Percentiles rank a stretch among this genome's conserved stretches.
Conservation (phyloP, 2,113 vertebrate species). For the Actenoides lindsayi region DNA sequence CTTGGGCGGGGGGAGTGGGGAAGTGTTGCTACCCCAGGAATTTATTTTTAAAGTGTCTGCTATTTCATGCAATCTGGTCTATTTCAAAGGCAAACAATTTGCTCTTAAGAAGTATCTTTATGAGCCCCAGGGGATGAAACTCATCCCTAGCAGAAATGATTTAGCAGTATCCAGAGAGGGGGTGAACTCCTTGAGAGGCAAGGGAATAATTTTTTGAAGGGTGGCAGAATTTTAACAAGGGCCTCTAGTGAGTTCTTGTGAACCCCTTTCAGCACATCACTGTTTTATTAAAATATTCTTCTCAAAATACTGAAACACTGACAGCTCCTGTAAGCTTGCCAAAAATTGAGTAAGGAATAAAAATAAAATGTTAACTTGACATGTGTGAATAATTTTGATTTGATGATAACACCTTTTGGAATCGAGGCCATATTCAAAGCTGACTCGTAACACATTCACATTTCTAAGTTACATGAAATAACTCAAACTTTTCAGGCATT, state of each 20-base stretch:
- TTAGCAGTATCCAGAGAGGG: constrained; percentile 71
- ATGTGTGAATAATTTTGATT: constrained; percentile 78
- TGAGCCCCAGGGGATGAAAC: constrained; percentile 70
- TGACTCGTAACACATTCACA: constrained; percentile 74
- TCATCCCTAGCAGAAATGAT: constrained; percentile 73
- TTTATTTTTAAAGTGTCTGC: constrained; percentile 75
- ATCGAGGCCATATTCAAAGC: constrained; percentile 71
- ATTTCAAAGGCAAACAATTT: constrained; percentile 73
- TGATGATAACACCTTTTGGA: constrained; percentile 76
- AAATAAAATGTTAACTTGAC: constrained; percentile 77
- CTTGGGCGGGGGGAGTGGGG: constrained; percentile 53
- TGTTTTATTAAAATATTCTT: constrained; percentile 73
- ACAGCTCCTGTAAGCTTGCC: constrained; percentile 76
- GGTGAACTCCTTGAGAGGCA: constrained; percentile 70
- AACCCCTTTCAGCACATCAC: constrained; percentile 73
- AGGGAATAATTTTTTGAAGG: constrained; percentile 74
- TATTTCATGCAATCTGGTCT: constrained; percentile 73
- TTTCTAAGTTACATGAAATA: constrained; percentile 71
- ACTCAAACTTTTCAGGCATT: constrained; percentile 70
- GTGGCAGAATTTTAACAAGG: constrained; percentile 77
- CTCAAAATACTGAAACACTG: constrained; percentile 72
- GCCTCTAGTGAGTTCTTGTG: constrained; percentile 73
- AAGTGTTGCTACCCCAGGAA: constrained; percentile 72
- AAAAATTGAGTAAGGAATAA: constrained; percentile 76
- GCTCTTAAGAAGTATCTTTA: constrained; percentile 69